Conservation (phyloP, 2,888 invertebrate genomes). For the Neoitamus cyanurus region DNA sequence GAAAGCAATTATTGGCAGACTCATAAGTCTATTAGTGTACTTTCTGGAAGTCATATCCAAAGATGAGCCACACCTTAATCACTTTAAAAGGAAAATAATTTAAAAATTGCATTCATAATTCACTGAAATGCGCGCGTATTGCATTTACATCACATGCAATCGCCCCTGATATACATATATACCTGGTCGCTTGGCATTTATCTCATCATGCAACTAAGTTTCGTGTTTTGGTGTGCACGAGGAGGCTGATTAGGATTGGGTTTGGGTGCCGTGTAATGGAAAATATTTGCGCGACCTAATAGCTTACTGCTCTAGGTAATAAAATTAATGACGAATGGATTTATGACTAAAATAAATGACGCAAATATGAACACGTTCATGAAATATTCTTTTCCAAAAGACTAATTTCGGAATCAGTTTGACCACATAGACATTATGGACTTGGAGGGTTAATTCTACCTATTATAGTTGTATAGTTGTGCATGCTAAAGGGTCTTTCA, state of each 20-base stretch:
- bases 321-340: neutral
- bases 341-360: neutral
- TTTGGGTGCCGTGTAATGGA: slow-evolving; percentile 45
- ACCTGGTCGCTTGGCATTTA: slow-evolving; percentile 13
- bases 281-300: neutral
- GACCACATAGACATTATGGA: too few species aligned
- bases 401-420: too few species aligned
- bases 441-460: too few species aligned
- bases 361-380: neutral
- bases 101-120: slow-evolving; percentile 65
- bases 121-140: slow-evolving; percentile 52
- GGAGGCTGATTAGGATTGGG: slow-evolving; percentile 47
- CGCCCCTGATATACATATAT: slow-evolving; percentile 13
- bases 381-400: too few species aligned
- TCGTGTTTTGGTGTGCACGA: slow-evolving; percentile 38
- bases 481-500: too few species aligned
- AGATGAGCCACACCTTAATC: slow-evolving; percentile 65
- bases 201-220: slow-evolving; percentile 40
- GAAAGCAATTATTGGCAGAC: slow-evolving; percentile 23
- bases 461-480: too few species aligned
- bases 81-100: slow-evolving; percentile 66
- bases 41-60: slow-evolving; percentile 41
- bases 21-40: slow-evolving; percentile 36
- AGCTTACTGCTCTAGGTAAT: neutral
- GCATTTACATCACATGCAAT: slow-evolving; percentile 35